A percentile compares a stretch with the other conserved stretches of the same genome.
Conservation (phyloP, 2,113 vertebrate species). For the Pycnonotus jocosus region DNA sequence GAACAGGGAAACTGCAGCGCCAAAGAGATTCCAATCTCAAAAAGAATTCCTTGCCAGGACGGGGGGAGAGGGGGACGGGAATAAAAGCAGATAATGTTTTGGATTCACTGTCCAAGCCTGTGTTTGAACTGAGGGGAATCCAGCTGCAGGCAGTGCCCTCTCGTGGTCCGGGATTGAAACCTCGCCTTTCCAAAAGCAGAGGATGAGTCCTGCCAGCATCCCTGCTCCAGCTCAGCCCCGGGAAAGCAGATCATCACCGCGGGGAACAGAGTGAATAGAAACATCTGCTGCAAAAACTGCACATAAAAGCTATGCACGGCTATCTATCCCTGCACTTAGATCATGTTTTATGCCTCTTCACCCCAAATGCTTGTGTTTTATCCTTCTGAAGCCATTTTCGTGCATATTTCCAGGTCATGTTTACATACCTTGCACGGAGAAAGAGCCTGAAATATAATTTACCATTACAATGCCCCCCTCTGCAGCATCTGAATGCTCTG, state of each 20-base stretch:
- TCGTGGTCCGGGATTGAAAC: conserved; percentile 18
- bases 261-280: background rate
- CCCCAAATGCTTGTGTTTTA: accelerated
- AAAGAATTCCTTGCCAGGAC: background rate
- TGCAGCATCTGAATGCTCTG: background rate
- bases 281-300: background rate
- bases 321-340: background rate
- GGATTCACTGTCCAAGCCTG: background rate
- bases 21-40: background rate
- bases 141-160: conserved; percentile 63
- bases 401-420: background rate
- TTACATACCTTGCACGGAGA: background rate
- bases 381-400: background rate
- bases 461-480: accelerated
- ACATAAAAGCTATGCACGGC: background rate
- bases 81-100: background rate
- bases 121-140: background rate
- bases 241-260: background rate
- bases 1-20: background rate
- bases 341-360: background rate
- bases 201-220: background rate
- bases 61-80: background rate
- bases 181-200: background rate
- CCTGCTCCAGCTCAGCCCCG: background rate
- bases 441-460: background rate